A percentile compares a stretch with the other conserved stretches of the same genome.
Conservation (phyloP, 1,140 invertebrate species). For the Drosophila azteca region DNA sequence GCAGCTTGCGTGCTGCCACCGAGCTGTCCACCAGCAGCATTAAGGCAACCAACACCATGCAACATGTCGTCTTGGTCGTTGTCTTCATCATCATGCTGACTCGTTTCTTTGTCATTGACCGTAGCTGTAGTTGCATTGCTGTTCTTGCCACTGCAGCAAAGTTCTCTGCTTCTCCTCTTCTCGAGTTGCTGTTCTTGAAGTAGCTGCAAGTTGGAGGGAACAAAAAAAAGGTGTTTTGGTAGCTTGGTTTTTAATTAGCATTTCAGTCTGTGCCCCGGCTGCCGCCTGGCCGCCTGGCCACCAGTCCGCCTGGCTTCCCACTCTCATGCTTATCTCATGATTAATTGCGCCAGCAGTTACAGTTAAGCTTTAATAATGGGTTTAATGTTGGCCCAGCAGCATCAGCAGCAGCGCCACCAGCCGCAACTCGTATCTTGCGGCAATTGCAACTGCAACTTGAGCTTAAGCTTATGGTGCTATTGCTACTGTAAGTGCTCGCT, state of each 20-base stretch:
- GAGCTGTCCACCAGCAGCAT: conserved; percentile 62
- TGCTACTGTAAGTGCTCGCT: too few species aligned
- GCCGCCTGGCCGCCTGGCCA: neutral
- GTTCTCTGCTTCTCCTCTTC: conserved; percentile 2
- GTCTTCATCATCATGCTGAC: conserved; percentile 67
- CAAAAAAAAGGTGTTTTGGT: conserved; percentile 56
- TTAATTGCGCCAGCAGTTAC: conserved; percentile 73
- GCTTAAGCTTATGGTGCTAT: neutral
- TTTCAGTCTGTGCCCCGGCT: conserved; percentile 36
- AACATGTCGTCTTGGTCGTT: conserved; percentile 19
- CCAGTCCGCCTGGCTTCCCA: neutral
- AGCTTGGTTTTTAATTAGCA: conserved; percentile 76
- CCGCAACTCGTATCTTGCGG: neutral
- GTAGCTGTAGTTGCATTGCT: conserved; percentile 58
- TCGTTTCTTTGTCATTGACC: conserved; percentile 73
- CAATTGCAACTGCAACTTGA: too few species aligned
- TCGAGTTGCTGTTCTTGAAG: neutral
- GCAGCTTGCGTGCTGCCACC: conserved; percentile 64
- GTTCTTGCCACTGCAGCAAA: too few species aligned
- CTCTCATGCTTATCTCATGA: conserved; percentile 71
- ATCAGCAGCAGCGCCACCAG: conserved; percentile 6
- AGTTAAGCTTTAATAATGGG: conserved; percentile 77
- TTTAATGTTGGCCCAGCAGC: conserved; percentile 45
- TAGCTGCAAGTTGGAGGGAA: conserved; percentile 31
- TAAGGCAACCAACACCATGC: conserved; percentile 38